These are phyloP conservation scores for Drosophila mauritiana DNA, from an alignment of 1,140 invertebrate species.

Conservation along the genomic window DNA sequence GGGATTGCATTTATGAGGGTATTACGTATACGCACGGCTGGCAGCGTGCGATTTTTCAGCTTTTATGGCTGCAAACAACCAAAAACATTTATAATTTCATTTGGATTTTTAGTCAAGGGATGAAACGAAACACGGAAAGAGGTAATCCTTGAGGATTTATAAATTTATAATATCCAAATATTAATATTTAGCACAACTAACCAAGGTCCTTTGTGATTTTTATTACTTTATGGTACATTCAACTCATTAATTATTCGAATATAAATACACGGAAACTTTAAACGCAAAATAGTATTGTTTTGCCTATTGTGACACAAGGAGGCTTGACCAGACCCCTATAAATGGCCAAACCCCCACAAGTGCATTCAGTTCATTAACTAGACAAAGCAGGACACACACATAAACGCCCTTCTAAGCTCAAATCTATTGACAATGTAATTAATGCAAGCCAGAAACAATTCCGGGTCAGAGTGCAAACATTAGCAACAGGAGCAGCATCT, in stretches of 20 bases:
- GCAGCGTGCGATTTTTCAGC: background rate
- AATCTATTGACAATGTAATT: conserved; percentile 75
- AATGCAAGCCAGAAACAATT: conserved; percentile 51
- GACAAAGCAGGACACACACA: conserved; percentile 25
- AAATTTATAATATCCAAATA: conserved; percentile 1
- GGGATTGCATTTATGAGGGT: conserved; percentile 49
- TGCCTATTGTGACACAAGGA: conserved; percentile 2
- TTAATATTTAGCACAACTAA: conserved; percentile 1
- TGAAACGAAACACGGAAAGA: conserved; percentile 5
- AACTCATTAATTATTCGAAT: conserved; percentile 5
- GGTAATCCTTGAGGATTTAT: background rate
- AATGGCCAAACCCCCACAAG: conserved; percentile 2
- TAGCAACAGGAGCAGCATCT: conserved; percentile 25
- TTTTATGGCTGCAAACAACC: conserved; percentile 16
- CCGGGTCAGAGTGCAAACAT: conserved; percentile 43
- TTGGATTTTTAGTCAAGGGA: conserved; percentile 14
- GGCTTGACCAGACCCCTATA: conserved; percentile 36
- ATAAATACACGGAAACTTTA: background rate
- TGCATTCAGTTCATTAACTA: conserved; percentile 33
- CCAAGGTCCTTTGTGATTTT: conserved; percentile 1
- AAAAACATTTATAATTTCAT: conserved; percentile 43
- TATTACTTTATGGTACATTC: too few species aligned
- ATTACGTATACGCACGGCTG: conserved; percentile 47
- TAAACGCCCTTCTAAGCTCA: conserved; percentile 3
- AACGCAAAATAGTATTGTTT: conserved; percentile 13